Conservation (phyloP, 2,888 invertebrate species). For the Himalopsyche anomala region DNA sequence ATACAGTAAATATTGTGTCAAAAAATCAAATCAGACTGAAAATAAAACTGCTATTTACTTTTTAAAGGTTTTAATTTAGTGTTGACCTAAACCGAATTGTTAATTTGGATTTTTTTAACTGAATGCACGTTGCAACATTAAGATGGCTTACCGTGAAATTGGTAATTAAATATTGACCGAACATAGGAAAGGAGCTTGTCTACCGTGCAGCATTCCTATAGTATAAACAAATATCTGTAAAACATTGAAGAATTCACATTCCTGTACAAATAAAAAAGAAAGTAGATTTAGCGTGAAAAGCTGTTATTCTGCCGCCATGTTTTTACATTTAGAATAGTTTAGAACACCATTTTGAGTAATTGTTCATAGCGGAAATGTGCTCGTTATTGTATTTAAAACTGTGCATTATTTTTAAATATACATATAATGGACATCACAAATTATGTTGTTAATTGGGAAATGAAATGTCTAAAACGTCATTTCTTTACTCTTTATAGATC, state of each 20-base stretch:
- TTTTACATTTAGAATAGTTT: not conserved
- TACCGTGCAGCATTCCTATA: conserved; percentile 1
- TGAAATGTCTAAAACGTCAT: not conserved
- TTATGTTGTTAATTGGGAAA: not conserved
- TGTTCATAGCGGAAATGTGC: not conserved
- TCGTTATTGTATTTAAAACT: not conserved
- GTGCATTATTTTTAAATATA: not conserved
- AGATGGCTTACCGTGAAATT: not conserved
- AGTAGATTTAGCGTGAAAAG: not conserved
- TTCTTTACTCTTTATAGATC: too few relatives aligned
- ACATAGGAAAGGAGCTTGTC: not conserved
- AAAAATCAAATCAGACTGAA: not conserved
- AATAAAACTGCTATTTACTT: not conserved
- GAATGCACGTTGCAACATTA: not conserved
- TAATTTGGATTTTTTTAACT: not conserved
- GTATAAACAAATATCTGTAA: not conserved
- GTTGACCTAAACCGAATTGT: not conserved
- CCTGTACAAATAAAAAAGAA: not conserved
- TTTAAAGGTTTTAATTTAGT: not conserved
- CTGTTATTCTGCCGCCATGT: not conserved
- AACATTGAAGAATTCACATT: not conserved
- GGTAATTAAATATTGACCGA: not conserved
- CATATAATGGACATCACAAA: not conserved
- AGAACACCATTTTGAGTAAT: not conserved
- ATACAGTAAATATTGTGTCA: not conserved